Percentiles rank a stretch among this genome's conserved stretches.
phyloP scores from a whole-genome alignment of 92 coral and sea anemone genomes.

The Anthopleura xanthogrammica region DNA sequence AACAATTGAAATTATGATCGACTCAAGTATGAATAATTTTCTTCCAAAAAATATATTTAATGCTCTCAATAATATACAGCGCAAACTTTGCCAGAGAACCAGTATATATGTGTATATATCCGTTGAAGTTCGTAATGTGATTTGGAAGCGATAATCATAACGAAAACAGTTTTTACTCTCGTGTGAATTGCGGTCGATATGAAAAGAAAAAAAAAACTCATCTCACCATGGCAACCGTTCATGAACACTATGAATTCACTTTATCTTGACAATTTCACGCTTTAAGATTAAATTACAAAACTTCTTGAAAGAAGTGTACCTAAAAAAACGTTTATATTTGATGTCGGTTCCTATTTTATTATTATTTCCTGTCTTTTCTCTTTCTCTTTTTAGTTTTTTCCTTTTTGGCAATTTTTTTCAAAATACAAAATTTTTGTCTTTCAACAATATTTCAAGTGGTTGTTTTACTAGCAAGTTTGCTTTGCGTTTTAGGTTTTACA shows the following conservation, averaged over 20 bases:
- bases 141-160: not conserved
- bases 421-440: not conserved
- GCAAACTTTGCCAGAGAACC: no score
- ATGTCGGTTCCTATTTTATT: not conserved
- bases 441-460: no score
- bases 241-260: not conserved
- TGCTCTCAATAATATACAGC: not conserved
- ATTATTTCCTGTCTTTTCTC: not conserved
- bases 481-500: no score
- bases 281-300: not conserved
- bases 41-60: not conserved
- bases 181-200: not conserved
- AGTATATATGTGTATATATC: not conserved
- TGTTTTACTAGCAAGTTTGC: no score
- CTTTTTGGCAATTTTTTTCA: not conserved
- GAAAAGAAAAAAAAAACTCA: no score
- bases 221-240: slow-evolving; percentile 9
- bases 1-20: not conserved
- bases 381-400: not conserved
- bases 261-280: not conserved
- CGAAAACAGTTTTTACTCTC: not conserved
- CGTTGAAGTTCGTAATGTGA: not conserved
- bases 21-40: not conserved
- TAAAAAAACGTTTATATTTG: not conserved
- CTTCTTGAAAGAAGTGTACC: not conserved